Base-by-base conservation (phyloP, 2,888 invertebrate species). In the Eristalis intricaria region DNA sequence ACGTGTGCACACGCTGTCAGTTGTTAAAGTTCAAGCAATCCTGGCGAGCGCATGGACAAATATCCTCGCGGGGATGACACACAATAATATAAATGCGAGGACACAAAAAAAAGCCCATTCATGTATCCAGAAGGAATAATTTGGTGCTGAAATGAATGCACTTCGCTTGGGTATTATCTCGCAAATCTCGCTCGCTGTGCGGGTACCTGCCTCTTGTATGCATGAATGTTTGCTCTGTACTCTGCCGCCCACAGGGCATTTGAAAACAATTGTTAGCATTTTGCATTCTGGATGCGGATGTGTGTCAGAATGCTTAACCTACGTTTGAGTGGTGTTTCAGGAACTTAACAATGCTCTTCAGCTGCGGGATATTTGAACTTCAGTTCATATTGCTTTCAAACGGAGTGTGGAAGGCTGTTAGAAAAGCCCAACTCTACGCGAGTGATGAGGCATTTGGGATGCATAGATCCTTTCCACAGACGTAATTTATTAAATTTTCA, bases 331-430 rank as follows among this genome's bases (percentile, higher is more conserved):
- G 43, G 19, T 32, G 43, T 63, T 71, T 61, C 40, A 71, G 43
- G 63, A 63, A 22, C 43, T 29, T 63, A 29, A 63, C 61, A 73
- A 38, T 71, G 71, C 61, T 63, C 26, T 63, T 43, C 43, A 32
- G 29, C 61, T 73, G 63, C 15, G 43, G 71, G 71, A n/a, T 73
- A 63, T 63, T 73, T 73, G 71, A 61, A 13, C 70, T 63, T 29
- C 13, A 43, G 29, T 43, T 26, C 63, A 43, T 43, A 73, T 35
- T 35, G 23, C 23, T 60, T 38, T 70, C 15, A 38, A n/a, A 19
- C 22, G 35, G 23, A 69, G 66, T n/a, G 13, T 40, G 43, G 15
- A n/a, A 43, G 68, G 8, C 43, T 68, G 43, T 43, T 23, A 38
- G 23, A 23, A 38, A 38, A 13, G 65, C 22, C n/a, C n/a, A 19